Evolutionary conservation across 2,888 invertebrate genomes (phyloP).

Genomic region (Spatulosminthurus flaviceps): DNA sequence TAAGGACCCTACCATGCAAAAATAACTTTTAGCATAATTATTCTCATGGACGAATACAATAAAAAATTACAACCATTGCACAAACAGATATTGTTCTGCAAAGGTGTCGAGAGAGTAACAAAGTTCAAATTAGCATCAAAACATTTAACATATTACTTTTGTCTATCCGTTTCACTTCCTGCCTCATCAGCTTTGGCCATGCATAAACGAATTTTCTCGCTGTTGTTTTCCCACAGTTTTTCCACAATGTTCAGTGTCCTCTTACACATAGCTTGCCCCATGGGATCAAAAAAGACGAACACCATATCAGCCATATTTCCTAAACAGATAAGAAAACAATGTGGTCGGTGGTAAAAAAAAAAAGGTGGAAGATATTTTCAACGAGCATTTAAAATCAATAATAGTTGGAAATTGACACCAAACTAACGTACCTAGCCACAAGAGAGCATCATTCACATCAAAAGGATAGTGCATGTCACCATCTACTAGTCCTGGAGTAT

Average conservation of each 20-base stretch:
- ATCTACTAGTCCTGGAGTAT: constrained; percentile 72
- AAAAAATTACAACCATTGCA: too few relatives aligned
- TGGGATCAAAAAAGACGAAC: constrained; percentile 73
- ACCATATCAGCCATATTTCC: constrained; percentile 69
- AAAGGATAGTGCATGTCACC: constrained; percentile 73
- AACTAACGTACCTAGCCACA: constrained; percentile 68
- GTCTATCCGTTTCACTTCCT: constrained; percentile 70
- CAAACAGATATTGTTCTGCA: too few relatives aligned
- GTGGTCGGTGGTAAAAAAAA: not conserved
- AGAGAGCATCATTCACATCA: constrained; percentile 70
- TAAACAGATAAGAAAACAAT: constrained; percentile 49
- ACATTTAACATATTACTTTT: constrained; percentile 66
- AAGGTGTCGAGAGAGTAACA: too few relatives aligned
- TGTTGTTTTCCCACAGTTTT: constrained; percentile 68
- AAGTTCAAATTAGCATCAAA: not conserved
- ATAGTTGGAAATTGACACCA: not conserved
- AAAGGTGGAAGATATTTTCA: not conserved
- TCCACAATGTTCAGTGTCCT: constrained; percentile 71
- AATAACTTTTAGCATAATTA: not conserved
- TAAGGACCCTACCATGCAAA: constrained; percentile 68
- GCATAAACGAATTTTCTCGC: constrained; percentile 70
- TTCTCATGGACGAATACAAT: too few relatives aligned
- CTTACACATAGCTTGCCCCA: constrained; percentile 72
- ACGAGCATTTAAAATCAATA: too few relatives aligned
- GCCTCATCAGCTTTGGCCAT: constrained; percentile 72